Conservation (phyloP, 2,797 vertebrate species). For the Tamandua tetradactyla region DNA sequence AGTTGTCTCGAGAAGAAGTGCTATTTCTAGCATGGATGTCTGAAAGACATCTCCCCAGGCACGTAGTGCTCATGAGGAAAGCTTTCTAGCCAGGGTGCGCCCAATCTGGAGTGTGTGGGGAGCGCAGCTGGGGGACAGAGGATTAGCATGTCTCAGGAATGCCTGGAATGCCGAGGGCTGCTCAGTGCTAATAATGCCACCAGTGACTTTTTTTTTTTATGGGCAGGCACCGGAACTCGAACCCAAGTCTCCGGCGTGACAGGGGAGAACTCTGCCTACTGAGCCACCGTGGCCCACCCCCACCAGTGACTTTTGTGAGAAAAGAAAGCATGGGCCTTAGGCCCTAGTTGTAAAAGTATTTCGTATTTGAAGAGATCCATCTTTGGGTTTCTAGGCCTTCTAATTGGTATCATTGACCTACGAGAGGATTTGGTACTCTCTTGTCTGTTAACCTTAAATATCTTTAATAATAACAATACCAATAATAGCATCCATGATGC, state of each 20-base stretch:
- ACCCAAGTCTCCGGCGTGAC: too few species aligned
- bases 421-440: background rate
- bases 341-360: background rate
- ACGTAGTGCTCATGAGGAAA: slow-evolving; percentile 9
- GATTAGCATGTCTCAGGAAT: background rate
- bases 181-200: background rate
- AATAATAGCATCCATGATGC: background rate
- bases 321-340: background rate
- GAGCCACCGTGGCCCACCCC: too few species aligned
- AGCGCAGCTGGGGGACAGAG: background rate
- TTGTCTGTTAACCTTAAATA: background rate
- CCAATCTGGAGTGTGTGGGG: background rate
- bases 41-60: background rate
- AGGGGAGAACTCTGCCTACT: too few species aligned
- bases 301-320: background rate
- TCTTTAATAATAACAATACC: background rate
- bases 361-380: background rate
- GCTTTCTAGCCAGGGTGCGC: accelerated
- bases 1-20: background rate
- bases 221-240: too few species aligned
- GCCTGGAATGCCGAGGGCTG: background rate
- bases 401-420: background rate
- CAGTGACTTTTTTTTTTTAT: background rate
- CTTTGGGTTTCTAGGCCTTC: background rate
- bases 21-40: background rate